Evolutionary conservation across 2,113 vertebrate species (phyloP).

Genomic region (Etheostoma cragini): DNA sequence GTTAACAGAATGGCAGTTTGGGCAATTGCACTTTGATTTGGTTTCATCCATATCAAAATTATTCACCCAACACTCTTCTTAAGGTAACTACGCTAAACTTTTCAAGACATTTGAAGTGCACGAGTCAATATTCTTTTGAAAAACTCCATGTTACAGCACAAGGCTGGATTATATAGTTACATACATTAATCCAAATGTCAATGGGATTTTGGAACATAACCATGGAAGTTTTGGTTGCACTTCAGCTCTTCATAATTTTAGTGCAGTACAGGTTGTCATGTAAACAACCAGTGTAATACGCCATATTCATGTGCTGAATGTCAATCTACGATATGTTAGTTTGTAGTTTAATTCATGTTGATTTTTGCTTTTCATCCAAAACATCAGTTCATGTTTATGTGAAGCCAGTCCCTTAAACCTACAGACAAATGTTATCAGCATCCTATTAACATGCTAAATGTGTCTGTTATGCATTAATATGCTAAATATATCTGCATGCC

Average conservation of each 20-base stretch:
- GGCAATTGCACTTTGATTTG: not conserved
- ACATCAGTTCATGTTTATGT: slow-evolving; percentile 1
- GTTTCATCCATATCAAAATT: not conserved
- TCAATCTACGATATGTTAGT: not conserved
- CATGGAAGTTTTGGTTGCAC: not conserved
- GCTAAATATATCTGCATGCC: slow-evolving; percentile 47
- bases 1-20: not conserved
- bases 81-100: too few relatives aligned
- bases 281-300: too few relatives aligned
- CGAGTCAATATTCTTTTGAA: too few relatives aligned
- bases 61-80: not conserved
- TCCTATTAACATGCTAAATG: slow-evolving; percentile 60
- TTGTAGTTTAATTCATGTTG: not conserved
- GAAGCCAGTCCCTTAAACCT: slow-evolving; percentile 14
- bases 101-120: too few relatives aligned
- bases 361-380: not conserved
- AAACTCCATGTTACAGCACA: too few relatives aligned
- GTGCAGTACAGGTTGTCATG: not conserved
- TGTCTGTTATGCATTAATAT: slow-evolving; percentile 57
- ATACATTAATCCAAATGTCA: not conserved
- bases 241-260: not conserved
- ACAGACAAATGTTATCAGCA: slow-evolving; percentile 40
- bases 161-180: not conserved
- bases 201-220: not conserved
- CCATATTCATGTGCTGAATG: too few relatives aligned